phyloP scores from a whole-genome alignment of 2,888 invertebrate species.

The Hololepta plana region DNA sequence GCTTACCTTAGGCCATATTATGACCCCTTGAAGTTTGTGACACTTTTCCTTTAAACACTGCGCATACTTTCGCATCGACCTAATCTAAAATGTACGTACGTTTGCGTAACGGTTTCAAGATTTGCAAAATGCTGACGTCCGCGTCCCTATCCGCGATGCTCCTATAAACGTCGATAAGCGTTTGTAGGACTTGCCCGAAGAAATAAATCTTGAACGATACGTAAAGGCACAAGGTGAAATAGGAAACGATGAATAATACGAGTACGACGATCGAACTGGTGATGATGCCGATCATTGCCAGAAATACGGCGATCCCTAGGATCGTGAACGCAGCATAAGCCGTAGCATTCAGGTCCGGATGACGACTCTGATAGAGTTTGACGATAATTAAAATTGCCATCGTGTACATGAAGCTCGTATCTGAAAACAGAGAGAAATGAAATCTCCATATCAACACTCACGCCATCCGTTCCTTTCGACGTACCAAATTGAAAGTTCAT shows the following conservation, averaged over 20 bases:
- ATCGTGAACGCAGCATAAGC: constrained; percentile 62
- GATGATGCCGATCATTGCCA: constrained; percentile 47
- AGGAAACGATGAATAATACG: constrained; percentile 49
- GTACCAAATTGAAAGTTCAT: constrained; percentile 84
- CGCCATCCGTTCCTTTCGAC: too few species aligned
- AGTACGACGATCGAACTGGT: constrained; percentile 47
- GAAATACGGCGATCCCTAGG: constrained; percentile 41
- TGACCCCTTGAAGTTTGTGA: too few species aligned
- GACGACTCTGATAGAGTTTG: constrained; percentile 72
- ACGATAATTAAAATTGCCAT: constrained; percentile 72
- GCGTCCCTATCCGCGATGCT: too few species aligned
- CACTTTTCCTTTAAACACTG: too few species aligned
- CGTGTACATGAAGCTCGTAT: constrained; percentile 87
- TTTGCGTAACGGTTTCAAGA: too few species aligned
- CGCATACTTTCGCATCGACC: too few species aligned
- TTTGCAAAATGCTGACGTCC: too few species aligned
- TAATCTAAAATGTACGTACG: too few species aligned
- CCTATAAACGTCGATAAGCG: too few species aligned
- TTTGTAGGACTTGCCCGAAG: constrained; percentile 20
- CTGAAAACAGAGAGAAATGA: constrained; percentile 30
- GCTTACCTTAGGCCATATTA: too few species aligned
- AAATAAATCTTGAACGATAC: constrained; percentile 25
- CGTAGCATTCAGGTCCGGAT: constrained; percentile 71
- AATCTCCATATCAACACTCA: constrained; percentile 1
- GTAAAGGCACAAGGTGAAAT: constrained; percentile 37